These are phyloP conservation scores for Marmota flaviventris DNA, from an alignment of 2,113 vertebrate genomes.

Conservation along the genomic window DNA sequence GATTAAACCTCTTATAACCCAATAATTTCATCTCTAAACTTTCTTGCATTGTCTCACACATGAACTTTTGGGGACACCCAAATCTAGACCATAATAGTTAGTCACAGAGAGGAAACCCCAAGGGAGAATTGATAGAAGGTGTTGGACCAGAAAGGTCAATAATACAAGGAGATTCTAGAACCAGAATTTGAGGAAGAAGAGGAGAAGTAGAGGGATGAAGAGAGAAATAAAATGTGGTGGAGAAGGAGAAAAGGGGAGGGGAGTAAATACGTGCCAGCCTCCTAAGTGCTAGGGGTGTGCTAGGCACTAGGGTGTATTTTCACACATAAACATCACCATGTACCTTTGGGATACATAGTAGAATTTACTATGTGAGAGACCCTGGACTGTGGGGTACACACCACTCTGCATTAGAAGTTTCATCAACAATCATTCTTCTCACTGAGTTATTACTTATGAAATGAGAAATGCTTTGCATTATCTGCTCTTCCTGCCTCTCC, in stretches of 20 bases:
- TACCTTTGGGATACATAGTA: neutral
- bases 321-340: neutral
- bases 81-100: neutral
- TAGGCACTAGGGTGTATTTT: neutral
- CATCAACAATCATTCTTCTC: neutral
- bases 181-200: neutral
- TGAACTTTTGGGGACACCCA: too few relatives aligned
- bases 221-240: neutral
- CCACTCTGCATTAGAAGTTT: neutral
- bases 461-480: constrained; percentile 27
- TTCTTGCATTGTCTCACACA: too few relatives aligned
- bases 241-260: neutral
- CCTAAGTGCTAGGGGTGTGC: neutral
- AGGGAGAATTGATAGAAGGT: neutral
- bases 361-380: neutral
- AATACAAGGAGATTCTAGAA: neutral
- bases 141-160: neutral
- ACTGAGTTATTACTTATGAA: neutral
- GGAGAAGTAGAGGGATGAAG: neutral
- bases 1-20: too few relatives aligned
- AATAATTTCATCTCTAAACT: too few relatives aligned
- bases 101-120: neutral
- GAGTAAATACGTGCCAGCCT: neutral
- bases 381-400: neutral
- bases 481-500: neutral